phyloP scores from a whole-genome alignment of 2,888 invertebrate genomes.

The Agrochola macilenta region DNA sequence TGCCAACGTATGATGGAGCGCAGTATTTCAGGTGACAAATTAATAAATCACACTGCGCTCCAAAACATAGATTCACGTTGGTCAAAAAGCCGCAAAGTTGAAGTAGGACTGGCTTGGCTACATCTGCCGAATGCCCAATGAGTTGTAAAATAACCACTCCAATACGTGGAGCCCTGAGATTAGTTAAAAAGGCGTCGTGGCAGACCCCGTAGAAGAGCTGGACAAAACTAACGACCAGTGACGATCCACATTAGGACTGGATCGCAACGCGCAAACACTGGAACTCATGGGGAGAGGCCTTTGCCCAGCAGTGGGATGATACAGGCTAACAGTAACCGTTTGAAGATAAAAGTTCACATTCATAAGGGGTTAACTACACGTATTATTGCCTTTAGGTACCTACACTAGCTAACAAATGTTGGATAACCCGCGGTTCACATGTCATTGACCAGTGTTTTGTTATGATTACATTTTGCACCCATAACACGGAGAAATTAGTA shows the following conservation, averaged over 20 bases:
- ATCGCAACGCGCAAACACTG: neutral
- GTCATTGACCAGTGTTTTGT: constrained; percentile 62
- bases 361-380: constrained; percentile 17
- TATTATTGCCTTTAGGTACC: constrained; percentile 21
- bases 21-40: neutral
- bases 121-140: neutral
- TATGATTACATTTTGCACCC: constrained; percentile 59
- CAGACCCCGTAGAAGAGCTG: neutral
- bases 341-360: constrained; percentile 8
- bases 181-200: neutral
- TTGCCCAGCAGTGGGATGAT: neutral
- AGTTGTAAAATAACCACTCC: neutral
- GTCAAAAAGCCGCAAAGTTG: neutral
- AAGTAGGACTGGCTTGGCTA: neutral
- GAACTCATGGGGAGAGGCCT: neutral
- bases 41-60: neutral
- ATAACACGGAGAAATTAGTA: constrained; percentile 57
- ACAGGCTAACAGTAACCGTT: neutral
- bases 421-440: constrained; percentile 41
- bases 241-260: neutral
- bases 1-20: neutral
- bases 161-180: neutral
- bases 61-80: neutral
- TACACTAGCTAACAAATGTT: constrained; percentile 17
- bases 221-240: neutral